phyloP scores from a whole-genome alignment of 2,113 vertebrate genomes.

The Centropus unirufus region DNA sequence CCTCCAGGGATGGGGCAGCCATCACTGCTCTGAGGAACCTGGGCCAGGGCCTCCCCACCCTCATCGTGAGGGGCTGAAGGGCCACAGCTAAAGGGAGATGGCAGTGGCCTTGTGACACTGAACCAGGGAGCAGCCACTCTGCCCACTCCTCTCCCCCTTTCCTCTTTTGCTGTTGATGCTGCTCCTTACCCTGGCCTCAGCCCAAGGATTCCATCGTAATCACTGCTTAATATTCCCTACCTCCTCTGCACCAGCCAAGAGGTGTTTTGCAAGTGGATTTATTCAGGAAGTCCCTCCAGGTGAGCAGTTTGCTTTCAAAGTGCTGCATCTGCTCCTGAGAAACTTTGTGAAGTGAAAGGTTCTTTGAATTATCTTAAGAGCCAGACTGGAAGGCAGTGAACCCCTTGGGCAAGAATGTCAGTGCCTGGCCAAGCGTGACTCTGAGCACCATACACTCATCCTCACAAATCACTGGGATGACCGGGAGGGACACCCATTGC shows the following conservation, averaged over 20 bases:
- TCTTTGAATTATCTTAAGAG: neutral
- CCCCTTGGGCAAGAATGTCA: neutral
- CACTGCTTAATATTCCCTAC: neutral
- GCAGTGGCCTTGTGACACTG: neutral
- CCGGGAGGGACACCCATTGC: neutral
- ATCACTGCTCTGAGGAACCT: no score
- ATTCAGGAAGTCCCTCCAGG: neutral
- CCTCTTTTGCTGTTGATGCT: neutral
- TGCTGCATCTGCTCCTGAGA: neutral
- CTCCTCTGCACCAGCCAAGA: neutral
- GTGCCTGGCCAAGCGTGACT: neutral
- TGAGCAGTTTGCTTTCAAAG: neutral
- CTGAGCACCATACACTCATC: neutral
- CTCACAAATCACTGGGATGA: neutral
- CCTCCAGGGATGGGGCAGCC: no score
- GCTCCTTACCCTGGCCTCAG: neutral
- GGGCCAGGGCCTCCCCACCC: no score
- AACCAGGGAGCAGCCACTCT: neutral
- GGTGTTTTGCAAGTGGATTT: neutral
- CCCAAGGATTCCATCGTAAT: neutral
- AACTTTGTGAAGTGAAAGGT: neutral
- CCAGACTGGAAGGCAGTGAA: neutral
- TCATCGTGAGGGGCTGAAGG: neutral
- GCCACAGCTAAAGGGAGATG: neutral
- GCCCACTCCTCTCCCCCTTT: neutral